These are phyloP conservation scores for Dendrolimus punctatus DNA, from an alignment of 1,140 invertebrate species.

Conservation along the genomic window DNA sequence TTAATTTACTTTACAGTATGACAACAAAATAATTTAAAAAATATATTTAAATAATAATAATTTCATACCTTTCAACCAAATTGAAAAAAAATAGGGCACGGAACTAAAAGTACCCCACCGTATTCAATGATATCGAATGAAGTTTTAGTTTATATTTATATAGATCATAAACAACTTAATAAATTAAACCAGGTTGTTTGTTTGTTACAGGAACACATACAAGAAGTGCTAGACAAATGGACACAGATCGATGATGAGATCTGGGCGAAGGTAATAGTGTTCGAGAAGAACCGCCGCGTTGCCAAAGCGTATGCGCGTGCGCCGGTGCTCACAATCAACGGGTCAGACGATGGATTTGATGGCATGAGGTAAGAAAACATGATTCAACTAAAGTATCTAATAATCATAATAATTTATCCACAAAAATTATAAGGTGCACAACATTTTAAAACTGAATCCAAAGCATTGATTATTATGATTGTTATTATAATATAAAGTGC, in stretches of 20 bases:
- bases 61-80: neutral
- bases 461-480: too few relatives aligned
- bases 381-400: neutral
- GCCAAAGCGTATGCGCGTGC: slow-evolving; percentile 96
- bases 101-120: too few relatives aligned
- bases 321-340: slow-evolving; percentile 94
- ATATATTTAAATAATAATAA: neutral
- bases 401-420: too few relatives aligned
- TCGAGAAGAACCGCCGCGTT: slow-evolving; percentile 92
- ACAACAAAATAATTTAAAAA: neutral
- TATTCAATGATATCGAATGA: too few relatives aligned
- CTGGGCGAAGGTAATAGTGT: slow-evolving; percentile 97
- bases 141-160: too few relatives aligned
- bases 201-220: slow-evolving; percentile 91
- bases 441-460: too few relatives aligned
- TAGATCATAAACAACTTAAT: too few relatives aligned
- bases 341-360: slow-evolving; percentile 95
- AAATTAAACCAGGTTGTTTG: slow-evolving; percentile 16
- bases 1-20: too few relatives aligned
- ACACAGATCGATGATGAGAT: slow-evolving; percentile 98
- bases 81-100: too few relatives aligned
- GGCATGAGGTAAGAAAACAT: slow-evolving; percentile 85
- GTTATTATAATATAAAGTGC: too few relatives aligned
- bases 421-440: neutral
- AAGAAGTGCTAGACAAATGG: slow-evolving; percentile 96